Base-by-base conservation (phyloP, 2,113 vertebrate genomes). In the Gadus chalcogrammus region DNA sequence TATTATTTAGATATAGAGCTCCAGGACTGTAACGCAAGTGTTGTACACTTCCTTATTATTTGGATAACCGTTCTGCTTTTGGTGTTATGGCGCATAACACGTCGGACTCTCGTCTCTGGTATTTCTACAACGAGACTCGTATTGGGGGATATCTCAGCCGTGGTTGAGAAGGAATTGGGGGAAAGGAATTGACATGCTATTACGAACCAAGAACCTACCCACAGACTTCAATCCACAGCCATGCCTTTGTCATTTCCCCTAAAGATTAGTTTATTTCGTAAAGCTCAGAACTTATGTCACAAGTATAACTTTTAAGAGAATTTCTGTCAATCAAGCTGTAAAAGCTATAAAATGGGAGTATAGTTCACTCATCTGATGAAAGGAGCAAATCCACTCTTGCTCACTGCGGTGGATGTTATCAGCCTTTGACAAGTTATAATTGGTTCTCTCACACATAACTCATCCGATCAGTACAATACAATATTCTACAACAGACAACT, bases 281-380 rank as follows among this genome's bases (percentile, higher is more conserved):
- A 38, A 24, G 16, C 28, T 42, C 28, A 58, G 31, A 70, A 63
- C 42, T 15, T 76, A 59, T 71, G 5, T 31, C 48, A 62, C 55
- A 17, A 42, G 53, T 59, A 52, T 65, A 64, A 24, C 15, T 24
- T 59, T 20, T 15, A 24, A 28, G 38, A 22, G n/a, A 35, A 64
- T 48, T 56, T 65, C 61, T 61, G 67, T 38, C 65, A 72, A 61
- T 71, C 69, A 64, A 63, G 17, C 31, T 7, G n/a, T 64, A 27
- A 60, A 27, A 3, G 0, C 38, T 31, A 52, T 20, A 68, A 24
- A 48, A 27, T 58, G 18, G 31, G 31, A 68, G 6, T 35, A 12
- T 13, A 42, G n/a, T 22, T 71, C 52, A 64, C 31, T 28, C 67
- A 61, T 67, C 27, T 48, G 61, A 42, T 61, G 11, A 61, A 61